A percentile compares a stretch with the other conserved stretches of the same genome.
Evolutionary conservation across 1,140 invertebrate genomes (phyloP).

Genomic region (Ceratina australensis): DNA sequence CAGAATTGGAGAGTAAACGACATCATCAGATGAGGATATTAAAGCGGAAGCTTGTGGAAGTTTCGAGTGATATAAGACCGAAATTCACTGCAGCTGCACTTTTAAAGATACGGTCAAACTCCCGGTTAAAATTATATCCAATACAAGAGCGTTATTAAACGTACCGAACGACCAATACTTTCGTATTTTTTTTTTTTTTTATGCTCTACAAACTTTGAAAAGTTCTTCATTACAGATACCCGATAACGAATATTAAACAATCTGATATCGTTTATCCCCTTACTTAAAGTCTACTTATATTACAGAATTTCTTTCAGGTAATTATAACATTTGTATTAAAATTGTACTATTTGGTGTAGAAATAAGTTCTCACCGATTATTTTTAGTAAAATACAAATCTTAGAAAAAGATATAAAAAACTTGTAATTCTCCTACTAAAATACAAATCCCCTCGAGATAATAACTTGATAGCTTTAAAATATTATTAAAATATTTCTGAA

Average conservation of each 20-base stretch:
- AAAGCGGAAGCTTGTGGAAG: conserved; percentile 6
- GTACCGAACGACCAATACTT: neutral
- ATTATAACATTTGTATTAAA: neutral
- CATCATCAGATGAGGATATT: conserved; percentile 20
- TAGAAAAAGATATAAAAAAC: too few species aligned
- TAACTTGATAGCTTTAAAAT: too few species aligned
- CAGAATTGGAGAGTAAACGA: neutral
- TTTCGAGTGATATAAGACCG: neutral
- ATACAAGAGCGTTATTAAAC: too few species aligned
- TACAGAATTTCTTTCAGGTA: neutral
- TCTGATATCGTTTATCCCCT: neutral
- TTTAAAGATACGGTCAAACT: conserved; percentile 3
- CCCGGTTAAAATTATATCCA: neutral
- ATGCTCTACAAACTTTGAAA: neutral
- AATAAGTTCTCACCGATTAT: too few species aligned
- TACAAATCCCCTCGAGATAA: too few species aligned
- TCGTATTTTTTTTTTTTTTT: neutral
- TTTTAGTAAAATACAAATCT: too few species aligned
- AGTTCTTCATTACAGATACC: neutral
- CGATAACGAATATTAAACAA: neutral
- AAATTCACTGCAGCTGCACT: neutral
- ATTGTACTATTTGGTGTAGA: too few species aligned
- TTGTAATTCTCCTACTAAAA: too few species aligned
- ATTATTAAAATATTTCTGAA: too few species aligned
- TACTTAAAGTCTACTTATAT: neutral